These are phyloP conservation scores for Formica exsecta DNA, from an alignment of 1,140 invertebrate genomes.

Conservation along the genomic window DNA sequence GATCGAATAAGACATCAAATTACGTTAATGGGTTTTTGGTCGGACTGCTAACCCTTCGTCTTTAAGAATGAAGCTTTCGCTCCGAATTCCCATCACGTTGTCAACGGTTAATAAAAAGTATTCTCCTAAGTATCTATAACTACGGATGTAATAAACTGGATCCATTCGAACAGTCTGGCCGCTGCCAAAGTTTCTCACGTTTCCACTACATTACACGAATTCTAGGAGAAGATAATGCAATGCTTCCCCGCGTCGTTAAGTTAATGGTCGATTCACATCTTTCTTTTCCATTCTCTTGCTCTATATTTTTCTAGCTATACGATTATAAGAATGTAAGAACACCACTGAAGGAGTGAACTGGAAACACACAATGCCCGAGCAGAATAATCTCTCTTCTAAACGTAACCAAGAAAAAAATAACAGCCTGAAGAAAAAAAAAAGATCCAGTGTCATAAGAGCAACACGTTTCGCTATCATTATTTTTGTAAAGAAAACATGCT, in stretches of 20 bases:
- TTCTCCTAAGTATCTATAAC: slow-evolving; percentile 52
- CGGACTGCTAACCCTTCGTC: neutral
- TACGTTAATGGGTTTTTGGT: neutral
- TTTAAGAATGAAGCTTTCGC: neutral
- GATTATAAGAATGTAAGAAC: slow-evolving; percentile 13
- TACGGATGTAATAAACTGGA: slow-evolving; percentile 34
- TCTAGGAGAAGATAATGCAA: slow-evolving; percentile 33
- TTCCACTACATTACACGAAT: slow-evolving; percentile 49
- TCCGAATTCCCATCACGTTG: slow-evolving; percentile 50
- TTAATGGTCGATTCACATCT: slow-evolving; percentile 39
- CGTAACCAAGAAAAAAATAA: neutral
- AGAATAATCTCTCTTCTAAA: neutral
- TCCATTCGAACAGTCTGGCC: slow-evolving; percentile 24
- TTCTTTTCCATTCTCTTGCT: neutral
- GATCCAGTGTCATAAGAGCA: neutral
- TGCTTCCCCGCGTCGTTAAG: slow-evolving; percentile 37
- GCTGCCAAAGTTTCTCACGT: slow-evolving; percentile 45
- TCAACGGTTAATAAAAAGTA: slow-evolving; percentile 60
- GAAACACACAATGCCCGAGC: neutral
- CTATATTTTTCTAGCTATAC: slow-evolving; percentile 24
- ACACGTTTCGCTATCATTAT: neutral
- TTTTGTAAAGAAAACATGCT: neutral
- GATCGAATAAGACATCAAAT: slow-evolving; percentile 13
- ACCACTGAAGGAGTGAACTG: neutral
- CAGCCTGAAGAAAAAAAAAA: slow-evolving; percentile 24